These are phyloP conservation scores for Lethrus apterus DNA, from an alignment of 1,140 invertebrate species.

Conservation along the genomic window DNA sequence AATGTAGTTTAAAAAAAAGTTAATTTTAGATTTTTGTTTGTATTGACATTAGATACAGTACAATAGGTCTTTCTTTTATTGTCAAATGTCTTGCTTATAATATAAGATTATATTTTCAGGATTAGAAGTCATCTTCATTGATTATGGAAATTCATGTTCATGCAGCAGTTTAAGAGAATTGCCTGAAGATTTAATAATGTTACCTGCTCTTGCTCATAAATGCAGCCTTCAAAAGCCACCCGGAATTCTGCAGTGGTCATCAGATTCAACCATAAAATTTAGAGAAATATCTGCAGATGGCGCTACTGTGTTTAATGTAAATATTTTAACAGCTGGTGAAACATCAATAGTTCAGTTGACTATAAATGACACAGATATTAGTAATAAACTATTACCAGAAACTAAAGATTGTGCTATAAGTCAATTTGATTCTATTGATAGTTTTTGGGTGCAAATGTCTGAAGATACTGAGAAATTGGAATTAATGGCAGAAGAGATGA, in stretches of 20 bases:
- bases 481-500: background rate
- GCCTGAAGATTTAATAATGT: conserved; percentile 53
- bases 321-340: conserved; percentile 56
- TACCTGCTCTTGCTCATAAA: conserved; percentile 53
- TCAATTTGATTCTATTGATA: conserved; percentile 44
- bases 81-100: too few relatives aligned
- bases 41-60: too few relatives aligned
- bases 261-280: conserved; percentile 56
- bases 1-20: background rate
- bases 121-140: conserved; percentile 60
- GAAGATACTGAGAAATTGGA: conserved; percentile 32
- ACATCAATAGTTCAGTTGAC: conserved; percentile 56
- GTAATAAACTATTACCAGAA: conserved; percentile 44
- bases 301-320: conserved; percentile 54
- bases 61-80: too few relatives aligned
- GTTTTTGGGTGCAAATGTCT: conserved; percentile 60
- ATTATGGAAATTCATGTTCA: conserved; percentile 64
- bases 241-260: conserved; percentile 52
- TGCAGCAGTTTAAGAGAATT: conserved; percentile 51
- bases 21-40: too few relatives aligned
- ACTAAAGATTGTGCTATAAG: conserved; percentile 36
- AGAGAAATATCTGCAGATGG: conserved; percentile 55
- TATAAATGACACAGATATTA: conserved; percentile 52
- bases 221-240: conserved; percentile 56
- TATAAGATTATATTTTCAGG: conserved; percentile 16